Evolutionary conservation across 2,888 invertebrate species (phyloP).

Genomic region (Xestia ashworthii): DNA sequence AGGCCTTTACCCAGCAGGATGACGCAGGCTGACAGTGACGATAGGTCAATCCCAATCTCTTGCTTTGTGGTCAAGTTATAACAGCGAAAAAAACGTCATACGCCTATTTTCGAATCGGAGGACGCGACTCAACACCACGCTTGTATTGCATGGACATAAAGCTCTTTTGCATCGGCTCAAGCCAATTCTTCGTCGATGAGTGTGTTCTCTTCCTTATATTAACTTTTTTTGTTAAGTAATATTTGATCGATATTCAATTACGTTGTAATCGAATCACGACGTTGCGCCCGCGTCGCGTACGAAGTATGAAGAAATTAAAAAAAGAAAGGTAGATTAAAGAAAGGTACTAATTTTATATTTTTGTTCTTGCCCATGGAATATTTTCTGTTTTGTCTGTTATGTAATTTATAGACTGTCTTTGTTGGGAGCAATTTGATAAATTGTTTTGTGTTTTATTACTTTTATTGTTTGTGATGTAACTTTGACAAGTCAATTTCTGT

Average conservation of each 20-base stretch:
- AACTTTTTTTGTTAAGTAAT: constrained; percentile 27
- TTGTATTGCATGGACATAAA: neutral
- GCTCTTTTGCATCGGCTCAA: neutral
- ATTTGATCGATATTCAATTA: constrained; percentile 62
- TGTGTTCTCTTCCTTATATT: neutral
- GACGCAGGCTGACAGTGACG: too few species aligned
- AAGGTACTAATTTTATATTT: constrained; percentile 58
- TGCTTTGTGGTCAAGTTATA: too few species aligned
- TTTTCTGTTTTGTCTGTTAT: constrained; percentile 41
- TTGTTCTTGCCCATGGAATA: constrained; percentile 27
- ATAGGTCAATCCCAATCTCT: too few species aligned
- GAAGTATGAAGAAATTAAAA: constrained; percentile 39
- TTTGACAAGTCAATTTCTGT: constrained; percentile 14
- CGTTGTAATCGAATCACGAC: constrained; percentile 45
- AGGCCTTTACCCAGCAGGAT: too few species aligned
- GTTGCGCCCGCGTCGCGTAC: constrained; percentile 7
- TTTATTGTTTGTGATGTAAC: constrained; percentile 41
- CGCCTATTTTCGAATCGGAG: neutral
- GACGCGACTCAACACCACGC: neutral
- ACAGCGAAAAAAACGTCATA: neutral
- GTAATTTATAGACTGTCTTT: constrained; percentile 39
- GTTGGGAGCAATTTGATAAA: constrained; percentile 57
- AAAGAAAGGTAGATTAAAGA: constrained; percentile 67
- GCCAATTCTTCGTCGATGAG: neutral
- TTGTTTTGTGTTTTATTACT: constrained; percentile 50